Evolutionary conservation across 2,797 vertebrate species (phyloP), one percentile per base, ranked within the genome.

Genomic region (Pyrrhura leucotis): DNA sequence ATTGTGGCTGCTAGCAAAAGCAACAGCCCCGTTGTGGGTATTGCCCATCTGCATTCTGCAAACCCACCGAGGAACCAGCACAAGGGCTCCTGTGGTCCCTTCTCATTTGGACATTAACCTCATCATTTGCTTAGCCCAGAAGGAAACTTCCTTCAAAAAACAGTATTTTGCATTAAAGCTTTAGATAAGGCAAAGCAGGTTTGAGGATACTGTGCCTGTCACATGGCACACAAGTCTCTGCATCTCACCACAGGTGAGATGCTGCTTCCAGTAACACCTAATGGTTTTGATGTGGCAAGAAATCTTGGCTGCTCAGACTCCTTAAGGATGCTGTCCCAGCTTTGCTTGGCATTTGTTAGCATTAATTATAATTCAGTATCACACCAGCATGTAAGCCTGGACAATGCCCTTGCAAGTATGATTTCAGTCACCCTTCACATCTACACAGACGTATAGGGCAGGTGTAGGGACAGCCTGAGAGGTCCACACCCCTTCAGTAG

Each of bases 181-280:
- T 83, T 22, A 33, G 42, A 48, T 77, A 88, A 85, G 44, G 48
- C 66, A 53, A 77, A 50, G 68, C 9, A 56, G 33, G 18, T 88
- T 50, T 65, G 82, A 65, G 69, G 48, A 9, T 7, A 1, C 31
- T 45, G 7, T 3, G 4, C 63, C 59, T 25, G n/a, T 15, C 21
- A 59, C 83, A 42, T 0, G 2, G 42, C 1, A 1, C 2, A 1
- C 21, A n/a, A 39, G 35, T 61, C 59, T n/a, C 59, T 73, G 54
- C 23, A 14, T 20, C 29, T 58, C 62, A 18, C 59, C 6, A 1
- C 4, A 3, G 48, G 48, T 61, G 21, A 80, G 42, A 40, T 50
- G 63, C 47, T 90, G 56, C 51, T 67, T 48, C 26, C 67, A 11
- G 11, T 10, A 45, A 66, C 77, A 61, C 63, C 88, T 86, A 37